phyloP scores from a whole-genome alignment of 2,888 invertebrate genomes.

The Crioceris asparagi region DNA sequence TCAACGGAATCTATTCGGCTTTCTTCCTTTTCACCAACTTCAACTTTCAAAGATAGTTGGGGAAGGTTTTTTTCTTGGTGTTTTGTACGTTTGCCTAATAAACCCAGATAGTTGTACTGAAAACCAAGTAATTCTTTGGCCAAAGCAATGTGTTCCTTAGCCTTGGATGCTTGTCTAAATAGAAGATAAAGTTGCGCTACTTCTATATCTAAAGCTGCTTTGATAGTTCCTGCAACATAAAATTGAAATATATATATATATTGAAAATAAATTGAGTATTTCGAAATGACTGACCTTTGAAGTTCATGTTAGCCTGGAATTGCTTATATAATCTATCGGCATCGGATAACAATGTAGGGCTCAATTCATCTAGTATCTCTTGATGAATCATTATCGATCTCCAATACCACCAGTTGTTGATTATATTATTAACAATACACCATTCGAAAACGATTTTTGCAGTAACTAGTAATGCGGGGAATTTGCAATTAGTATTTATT shows the following conservation, averaged over 20 bases:
- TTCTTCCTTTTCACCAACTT: conserved; percentile 37
- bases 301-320: conserved; percentile 16
- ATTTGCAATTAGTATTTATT: conserved; percentile 50
- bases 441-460: conserved; percentile 38
- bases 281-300: not conserved
- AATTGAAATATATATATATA: not conserved
- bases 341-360: conserved; percentile 52
- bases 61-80: conserved; percentile 75
- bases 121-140: conserved; percentile 56
- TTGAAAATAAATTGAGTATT: not conserved
- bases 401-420: conserved; percentile 61
- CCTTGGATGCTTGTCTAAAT: conserved; percentile 62
- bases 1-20: conserved; percentile 30
- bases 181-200: conserved; percentile 56
- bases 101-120: conserved; percentile 58
- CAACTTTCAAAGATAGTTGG: conserved; percentile 67
- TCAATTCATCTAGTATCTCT: conserved; percentile 61
- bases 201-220: conserved; percentile 44
- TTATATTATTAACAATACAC: conserved; percentile 29
- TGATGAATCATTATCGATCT: conserved; percentile 67
- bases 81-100: conserved; percentile 81
- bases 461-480: conserved; percentile 41
- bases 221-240: conserved; percentile 16
- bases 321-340: conserved; percentile 40
- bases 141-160: conserved; percentile 54